Percentiles rank a stretch among this genome's conserved stretches.
Evolutionary conservation across 53 echinoderm and acorn worm species (phyloP).

Genomic region (Apostichopus leukothele): DNA sequence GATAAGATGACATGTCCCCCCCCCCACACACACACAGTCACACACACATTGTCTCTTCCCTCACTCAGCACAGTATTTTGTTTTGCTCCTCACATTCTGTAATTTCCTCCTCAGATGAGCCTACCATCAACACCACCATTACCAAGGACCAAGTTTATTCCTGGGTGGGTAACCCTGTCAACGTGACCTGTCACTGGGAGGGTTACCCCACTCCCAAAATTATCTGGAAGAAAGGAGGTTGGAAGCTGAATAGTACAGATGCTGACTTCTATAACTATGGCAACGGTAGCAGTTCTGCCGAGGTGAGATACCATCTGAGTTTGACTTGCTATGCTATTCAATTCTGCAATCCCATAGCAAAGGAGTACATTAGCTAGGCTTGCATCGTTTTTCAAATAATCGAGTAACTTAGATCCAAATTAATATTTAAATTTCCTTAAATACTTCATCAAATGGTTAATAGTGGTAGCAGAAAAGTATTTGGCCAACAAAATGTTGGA

Average conservation of each 20-base stretch:
- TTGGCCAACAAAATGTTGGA: no score
- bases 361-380: no score
- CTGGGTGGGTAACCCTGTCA: constrained; percentile 70
- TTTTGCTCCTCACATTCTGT: neutral
- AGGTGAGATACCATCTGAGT: constrained; percentile 16
- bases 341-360: no score
- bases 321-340: neutral
- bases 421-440: no score
- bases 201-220: constrained; percentile 66
- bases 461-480: no score
- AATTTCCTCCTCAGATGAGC: constrained; percentile 18
- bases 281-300: constrained; percentile 29
- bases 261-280: constrained; percentile 17
- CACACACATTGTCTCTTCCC: no score
- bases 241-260: constrained; percentile 52
- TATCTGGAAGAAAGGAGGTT: constrained; percentile 59
- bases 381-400: no score
- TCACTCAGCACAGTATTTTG: no score
- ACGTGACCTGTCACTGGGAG: constrained; percentile 71
- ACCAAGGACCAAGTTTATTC: constrained; percentile 27
- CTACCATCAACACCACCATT: constrained; percentile 35
- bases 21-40: no score
- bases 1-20: no score
- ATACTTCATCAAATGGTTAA: no score
- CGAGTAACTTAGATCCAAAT: no score